A percentile compares a stretch with the other conserved stretches of the same genome.
These are phyloP conservation scores for Physocephala rufipes DNA, from an alignment of 2,888 invertebrate genomes.

Conservation along the genomic window DNA sequence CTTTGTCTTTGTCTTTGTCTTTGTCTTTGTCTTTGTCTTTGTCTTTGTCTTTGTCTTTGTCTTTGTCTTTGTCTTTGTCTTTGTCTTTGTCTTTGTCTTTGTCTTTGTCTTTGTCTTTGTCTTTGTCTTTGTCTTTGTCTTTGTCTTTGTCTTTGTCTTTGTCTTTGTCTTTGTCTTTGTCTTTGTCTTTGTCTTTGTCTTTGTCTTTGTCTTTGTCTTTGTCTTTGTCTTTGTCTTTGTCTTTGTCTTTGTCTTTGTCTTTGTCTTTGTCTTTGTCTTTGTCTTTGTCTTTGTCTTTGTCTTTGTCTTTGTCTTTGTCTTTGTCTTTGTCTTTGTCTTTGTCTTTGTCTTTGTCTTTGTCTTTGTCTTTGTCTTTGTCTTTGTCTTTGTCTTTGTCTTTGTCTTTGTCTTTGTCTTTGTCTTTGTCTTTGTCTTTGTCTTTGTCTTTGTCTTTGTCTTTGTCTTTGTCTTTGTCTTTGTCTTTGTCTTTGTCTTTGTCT, in stretches of 20 bases:
- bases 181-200: conserved; percentile 7
- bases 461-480: neutral
- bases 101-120: conserved; percentile 23
- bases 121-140: conserved; percentile 24
- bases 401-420: neutral
- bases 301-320: conserved; percentile 13
- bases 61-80: conserved; percentile 7
- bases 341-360: neutral
- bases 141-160: conserved; percentile 19
- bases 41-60: conserved; percentile 3
- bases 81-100: conserved; percentile 5
- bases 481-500: neutral
- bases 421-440: neutral
- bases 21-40: neutral
- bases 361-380: neutral
- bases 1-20: conserved; percentile 19
- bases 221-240: conserved; percentile 9
- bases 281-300: conserved; percentile 19
- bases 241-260: conserved; percentile 15
- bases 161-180: conserved; percentile 2
- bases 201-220: conserved; percentile 13
- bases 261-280: conserved; percentile 20
- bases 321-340: conserved; percentile 14
- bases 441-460: neutral
- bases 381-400: neutral